These are phyloP conservation scores for Diprion similis DNA, from an alignment of 1,140 invertebrate species.

Conservation along the genomic window DNA sequence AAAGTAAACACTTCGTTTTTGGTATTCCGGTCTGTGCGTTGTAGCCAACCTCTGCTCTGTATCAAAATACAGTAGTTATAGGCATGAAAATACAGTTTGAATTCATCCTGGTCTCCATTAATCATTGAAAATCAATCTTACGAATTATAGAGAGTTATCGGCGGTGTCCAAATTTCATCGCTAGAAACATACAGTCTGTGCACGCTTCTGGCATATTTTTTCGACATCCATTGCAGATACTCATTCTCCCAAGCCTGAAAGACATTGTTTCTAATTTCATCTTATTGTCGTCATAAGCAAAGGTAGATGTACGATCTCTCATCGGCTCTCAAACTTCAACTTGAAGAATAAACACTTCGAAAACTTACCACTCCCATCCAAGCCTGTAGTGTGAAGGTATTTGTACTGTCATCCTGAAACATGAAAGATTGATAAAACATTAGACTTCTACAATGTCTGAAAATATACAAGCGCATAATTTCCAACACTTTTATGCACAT, in stretches of 20 bases:
- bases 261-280: too few relatives aligned
- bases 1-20: slow-evolving; percentile 41
- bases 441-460: too few relatives aligned
- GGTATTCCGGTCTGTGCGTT: slow-evolving; percentile 35
- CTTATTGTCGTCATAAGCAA: too few relatives aligned
- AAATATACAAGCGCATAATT: too few relatives aligned
- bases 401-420: slow-evolving; percentile 35
- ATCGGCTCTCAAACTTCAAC: too few relatives aligned
- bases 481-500: neutral
- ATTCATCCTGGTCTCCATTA: too few relatives aligned
- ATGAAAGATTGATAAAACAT: neutral
- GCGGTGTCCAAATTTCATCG: slow-evolving; percentile 59
- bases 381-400: slow-evolving; percentile 40
- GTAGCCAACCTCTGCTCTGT: slow-evolving; percentile 42
- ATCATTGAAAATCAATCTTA: slow-evolving; percentile 31
- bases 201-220: slow-evolving; percentile 44
- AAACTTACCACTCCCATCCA: slow-evolving; percentile 47
- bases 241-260: slow-evolving; percentile 57
- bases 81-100: slow-evolving; percentile 14
- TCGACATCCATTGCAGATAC: slow-evolving; percentile 58
- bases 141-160: slow-evolving; percentile 61
- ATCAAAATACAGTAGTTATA: neutral
- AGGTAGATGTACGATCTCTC: too few relatives aligned
- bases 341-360: neutral
- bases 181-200: slow-evolving; percentile 47